phyloP scores from a whole-genome alignment of 1,140 invertebrate species.

The Laupala kohalensis region DNA sequence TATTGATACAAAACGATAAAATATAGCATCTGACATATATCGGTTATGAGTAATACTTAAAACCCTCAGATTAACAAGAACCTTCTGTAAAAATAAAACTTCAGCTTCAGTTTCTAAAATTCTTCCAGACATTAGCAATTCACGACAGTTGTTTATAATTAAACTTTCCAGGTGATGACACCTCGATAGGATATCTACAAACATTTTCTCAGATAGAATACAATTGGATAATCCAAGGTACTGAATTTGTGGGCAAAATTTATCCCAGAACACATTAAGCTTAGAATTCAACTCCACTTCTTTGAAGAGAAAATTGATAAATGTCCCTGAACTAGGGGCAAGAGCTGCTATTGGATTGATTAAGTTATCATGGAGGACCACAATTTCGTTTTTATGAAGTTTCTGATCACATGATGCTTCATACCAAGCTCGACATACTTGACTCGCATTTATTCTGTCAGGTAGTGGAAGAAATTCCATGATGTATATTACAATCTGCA shows the following conservation, averaged over 20 bases:
- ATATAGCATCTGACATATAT: slow-evolving; percentile 54
- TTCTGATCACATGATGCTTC: slow-evolving; percentile 38
- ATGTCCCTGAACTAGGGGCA: slow-evolving; percentile 30
- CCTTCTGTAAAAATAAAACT: slow-evolving; percentile 31
- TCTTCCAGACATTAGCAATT: slow-evolving; percentile 55
- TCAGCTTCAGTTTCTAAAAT: slow-evolving; percentile 43
- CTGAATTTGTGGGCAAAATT: slow-evolving; percentile 29
- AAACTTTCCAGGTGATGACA: slow-evolving; percentile 41
- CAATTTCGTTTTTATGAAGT: slow-evolving; percentile 37
- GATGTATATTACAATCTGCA: slow-evolving; percentile 44
- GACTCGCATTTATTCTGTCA: slow-evolving; percentile 40
- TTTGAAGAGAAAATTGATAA: slow-evolving; percentile 40
- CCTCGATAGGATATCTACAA: slow-evolving; percentile 39
- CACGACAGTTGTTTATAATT: slow-evolving; percentile 46
- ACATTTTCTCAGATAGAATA: slow-evolving; percentile 45
- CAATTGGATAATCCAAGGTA: slow-evolving; percentile 37
- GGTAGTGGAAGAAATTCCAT: slow-evolving; percentile 43
- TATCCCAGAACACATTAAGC: slow-evolving; percentile 32
- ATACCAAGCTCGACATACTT: slow-evolving; percentile 43
- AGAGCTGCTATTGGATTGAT: slow-evolving; percentile 33
- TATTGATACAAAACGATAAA: slow-evolving; percentile 46
- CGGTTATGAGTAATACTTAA: slow-evolving; percentile 49
- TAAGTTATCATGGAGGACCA: slow-evolving; percentile 35
- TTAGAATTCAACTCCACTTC: slow-evolving; percentile 39
- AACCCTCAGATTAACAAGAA: slow-evolving; percentile 38